A percentile compares a stretch with the other conserved stretches of the same genome.
These are phyloP conservation scores for Nanorana parkeri DNA, from an alignment of 2,113 vertebrate species.

Conservation along the genomic window DNA sequence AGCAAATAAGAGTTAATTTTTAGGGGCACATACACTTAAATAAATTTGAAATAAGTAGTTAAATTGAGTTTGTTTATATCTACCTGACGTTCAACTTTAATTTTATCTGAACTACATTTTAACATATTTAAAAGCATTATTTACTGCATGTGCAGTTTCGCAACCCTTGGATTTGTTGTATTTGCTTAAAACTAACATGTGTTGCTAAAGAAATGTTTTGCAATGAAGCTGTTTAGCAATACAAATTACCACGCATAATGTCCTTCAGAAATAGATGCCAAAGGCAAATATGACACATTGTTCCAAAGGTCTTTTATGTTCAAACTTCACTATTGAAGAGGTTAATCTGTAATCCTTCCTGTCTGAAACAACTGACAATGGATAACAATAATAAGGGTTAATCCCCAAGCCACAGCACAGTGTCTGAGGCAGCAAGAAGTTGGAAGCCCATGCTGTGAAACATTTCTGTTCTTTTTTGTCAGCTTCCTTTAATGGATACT, in stretches of 20 bases:
- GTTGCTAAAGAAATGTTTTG: neutral
- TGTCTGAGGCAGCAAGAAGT: conserved; percentile 34
- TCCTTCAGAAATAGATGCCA: conserved; percentile 31
- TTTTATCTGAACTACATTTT: too few relatives aligned
- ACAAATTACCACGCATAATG: conserved; percentile 8
- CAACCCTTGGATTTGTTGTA: neutral
- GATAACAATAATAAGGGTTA: conserved; percentile 50
- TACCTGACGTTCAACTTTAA: too few relatives aligned
- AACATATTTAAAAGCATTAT: too few relatives aligned
- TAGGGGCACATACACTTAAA: too few relatives aligned
- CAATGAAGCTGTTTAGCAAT: neutral
- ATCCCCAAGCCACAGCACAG: conserved; percentile 24
- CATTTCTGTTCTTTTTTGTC: conserved; percentile 48
- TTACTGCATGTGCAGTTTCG: too few relatives aligned
- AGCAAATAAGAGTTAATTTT: too few relatives aligned
- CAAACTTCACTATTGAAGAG: conserved; percentile 10
- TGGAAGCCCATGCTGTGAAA: conserved; percentile 44
- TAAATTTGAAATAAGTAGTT: too few relatives aligned
- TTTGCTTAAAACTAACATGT: neutral
- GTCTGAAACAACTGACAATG: conserved; percentile 15
- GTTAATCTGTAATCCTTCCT: conserved; percentile 42
- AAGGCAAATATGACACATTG: conserved; percentile 42
- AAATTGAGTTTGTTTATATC: too few relatives aligned
- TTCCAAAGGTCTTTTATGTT: conserved; percentile 40
- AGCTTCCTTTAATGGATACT: conserved; percentile 44